A percentile compares a stretch with the other conserved stretches of the same genome.
phyloP scores from a whole-genome alignment of 2,113 vertebrate species.

The Holacanthus passer region DNA sequence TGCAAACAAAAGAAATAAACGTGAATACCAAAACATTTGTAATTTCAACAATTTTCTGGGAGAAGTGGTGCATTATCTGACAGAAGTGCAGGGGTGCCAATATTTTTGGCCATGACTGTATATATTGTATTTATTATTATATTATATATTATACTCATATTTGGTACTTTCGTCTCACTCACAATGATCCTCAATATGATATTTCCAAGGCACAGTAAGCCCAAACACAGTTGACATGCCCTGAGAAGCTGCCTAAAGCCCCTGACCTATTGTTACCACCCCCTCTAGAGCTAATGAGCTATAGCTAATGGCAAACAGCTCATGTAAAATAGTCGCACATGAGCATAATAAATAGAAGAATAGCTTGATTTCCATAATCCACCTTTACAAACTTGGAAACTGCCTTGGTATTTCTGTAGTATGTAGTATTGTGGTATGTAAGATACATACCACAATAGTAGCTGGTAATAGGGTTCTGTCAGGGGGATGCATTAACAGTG shows the following conservation, averaged over 20 bases:
- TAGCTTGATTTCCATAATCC: neutral
- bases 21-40: no score
- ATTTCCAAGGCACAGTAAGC: neutral
- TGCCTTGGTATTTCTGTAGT: neutral
- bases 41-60: no score
- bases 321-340: neutral
- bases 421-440: no score
- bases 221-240: no score
- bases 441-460: no score
- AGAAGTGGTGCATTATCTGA: no score
- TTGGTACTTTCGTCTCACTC: neutral
- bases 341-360: neutral
- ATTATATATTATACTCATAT: no score
- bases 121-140: no score
- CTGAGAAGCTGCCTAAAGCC: neutral
- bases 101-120: no score
- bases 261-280: neutral
- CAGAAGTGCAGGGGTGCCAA: no score
- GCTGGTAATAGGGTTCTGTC: neutral
- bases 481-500: neutral
- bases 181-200: neutral
- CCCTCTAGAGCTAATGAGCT: neutral
- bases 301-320: neutral
- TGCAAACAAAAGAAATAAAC: no score
- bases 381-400: neutral